Evolutionary conservation across 2,113 vertebrate genomes (phyloP).

Genomic region (Silurus glanis): DNA sequence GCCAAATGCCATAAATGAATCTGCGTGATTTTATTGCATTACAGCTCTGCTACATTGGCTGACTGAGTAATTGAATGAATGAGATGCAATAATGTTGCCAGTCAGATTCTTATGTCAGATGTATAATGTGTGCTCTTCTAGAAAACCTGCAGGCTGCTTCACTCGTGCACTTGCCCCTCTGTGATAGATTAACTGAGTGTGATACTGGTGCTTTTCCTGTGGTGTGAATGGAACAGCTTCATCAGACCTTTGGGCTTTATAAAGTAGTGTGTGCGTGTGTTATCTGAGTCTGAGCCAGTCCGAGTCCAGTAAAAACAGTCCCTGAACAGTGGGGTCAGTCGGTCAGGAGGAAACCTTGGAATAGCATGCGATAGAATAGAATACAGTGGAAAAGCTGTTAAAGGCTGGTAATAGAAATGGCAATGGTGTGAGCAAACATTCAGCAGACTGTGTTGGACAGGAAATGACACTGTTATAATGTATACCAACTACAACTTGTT

Average conservation of each 20-base stretch:
- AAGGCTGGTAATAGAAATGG: background rate
- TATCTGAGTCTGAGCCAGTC: slow-evolving; percentile 49
- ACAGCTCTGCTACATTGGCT: background rate
- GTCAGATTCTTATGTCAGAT: background rate
- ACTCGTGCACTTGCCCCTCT: background rate
- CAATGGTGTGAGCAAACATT: background rate
- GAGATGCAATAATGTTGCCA: background rate
- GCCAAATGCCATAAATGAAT: background rate
- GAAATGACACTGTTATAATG: background rate
- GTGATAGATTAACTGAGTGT: slow-evolving; percentile 15
- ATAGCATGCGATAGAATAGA: background rate
- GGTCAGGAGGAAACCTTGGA: background rate
- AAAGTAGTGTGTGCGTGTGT: slow-evolving; percentile 51
- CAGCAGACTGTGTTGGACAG: background rate
- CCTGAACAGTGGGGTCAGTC: slow-evolving; percentile 18
- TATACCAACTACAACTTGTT: background rate
- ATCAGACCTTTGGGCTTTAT: slow-evolving; percentile 53
- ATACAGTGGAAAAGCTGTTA: background rate
- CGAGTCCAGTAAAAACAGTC: slow-evolving; percentile 56
- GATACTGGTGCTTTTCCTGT: slow-evolving; percentile 45
- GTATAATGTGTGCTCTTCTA: background rate
- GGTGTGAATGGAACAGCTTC: slow-evolving; percentile 50
- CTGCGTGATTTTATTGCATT: background rate
- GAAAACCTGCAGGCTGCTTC: slow-evolving; percentile 24
- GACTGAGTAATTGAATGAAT: background rate